Percentiles rank a stretch among this genome's conserved stretches.
These are phyloP conservation scores for Cercocebus atys DNA, from an alignment of 2,113 vertebrate species.

Conservation along the genomic window DNA sequence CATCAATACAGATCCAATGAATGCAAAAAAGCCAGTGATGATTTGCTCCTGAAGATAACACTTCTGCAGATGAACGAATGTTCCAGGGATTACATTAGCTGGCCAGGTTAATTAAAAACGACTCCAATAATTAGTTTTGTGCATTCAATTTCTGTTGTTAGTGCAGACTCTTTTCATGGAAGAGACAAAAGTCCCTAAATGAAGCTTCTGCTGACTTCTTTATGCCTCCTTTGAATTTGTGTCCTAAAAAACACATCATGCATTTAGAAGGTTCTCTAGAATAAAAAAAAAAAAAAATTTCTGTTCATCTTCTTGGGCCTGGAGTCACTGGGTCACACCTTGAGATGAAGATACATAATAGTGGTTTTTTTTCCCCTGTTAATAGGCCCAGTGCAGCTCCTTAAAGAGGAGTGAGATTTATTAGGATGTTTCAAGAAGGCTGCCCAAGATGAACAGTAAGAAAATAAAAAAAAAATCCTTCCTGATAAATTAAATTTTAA, in stretches of 20 bases:
- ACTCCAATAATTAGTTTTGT: constrained; percentile 48
- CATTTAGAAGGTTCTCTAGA: not conserved
- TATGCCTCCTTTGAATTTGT: not conserved
- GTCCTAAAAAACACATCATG: not conserved
- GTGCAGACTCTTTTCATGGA: constrained; percentile 6
- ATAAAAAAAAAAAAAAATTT: not conserved
- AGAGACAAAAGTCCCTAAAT: constrained; percentile 8
- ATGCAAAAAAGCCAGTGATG: not conserved
- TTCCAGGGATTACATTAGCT: constrained; percentile 21
- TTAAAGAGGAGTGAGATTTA: not conserved
- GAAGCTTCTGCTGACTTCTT: not conserved
- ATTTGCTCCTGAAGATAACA: constrained; percentile 19
- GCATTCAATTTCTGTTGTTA: constrained; percentile 21
- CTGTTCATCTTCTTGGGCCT: not conserved
- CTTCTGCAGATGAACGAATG: not conserved
- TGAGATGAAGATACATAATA: not conserved
- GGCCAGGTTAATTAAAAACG: constrained; percentile 64
- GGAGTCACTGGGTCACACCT: not conserved
- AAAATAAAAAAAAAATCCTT: not conserved
- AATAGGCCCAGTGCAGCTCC: not conserved
- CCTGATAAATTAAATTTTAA: not conserved
- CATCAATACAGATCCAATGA: not conserved
- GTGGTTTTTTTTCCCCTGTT: not conserved
- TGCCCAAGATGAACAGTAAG: not conserved
- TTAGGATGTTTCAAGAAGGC: not conserved